phyloP scores from a whole-genome alignment of 2,797 vertebrate species.

The Echiichthys vipera region DNA sequence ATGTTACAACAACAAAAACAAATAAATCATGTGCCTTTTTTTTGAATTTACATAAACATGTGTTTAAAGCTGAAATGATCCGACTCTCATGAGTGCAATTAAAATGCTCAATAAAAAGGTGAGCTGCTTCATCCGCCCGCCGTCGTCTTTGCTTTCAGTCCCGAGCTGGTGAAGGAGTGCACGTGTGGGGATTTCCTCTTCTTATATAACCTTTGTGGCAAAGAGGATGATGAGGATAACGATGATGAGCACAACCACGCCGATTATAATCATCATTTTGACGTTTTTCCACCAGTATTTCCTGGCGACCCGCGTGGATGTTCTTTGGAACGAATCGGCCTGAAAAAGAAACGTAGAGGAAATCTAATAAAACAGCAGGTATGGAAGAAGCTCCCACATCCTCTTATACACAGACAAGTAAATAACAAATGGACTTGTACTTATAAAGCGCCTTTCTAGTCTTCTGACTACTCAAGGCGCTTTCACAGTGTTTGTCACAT shows the following conservation, averaged over 20 bases:
- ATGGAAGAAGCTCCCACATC: neutral
- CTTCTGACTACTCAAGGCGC: too few relatives aligned
- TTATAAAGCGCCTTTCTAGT: too few relatives aligned
- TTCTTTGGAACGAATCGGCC: slow-evolving; percentile 87
- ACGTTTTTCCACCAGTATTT: slow-evolving; percentile 89
- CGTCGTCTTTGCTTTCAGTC: slow-evolving; percentile 6
- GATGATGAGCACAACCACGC: slow-evolving; percentile 78
- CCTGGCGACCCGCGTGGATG: slow-evolving; percentile 80
- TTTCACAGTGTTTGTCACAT: too few relatives aligned
- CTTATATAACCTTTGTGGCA: slow-evolving; percentile 80
- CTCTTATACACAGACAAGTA: too few relatives aligned
- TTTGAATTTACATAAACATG: slow-evolving; percentile 21
- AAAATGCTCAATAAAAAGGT: neutral
- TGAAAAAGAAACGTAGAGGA: slow-evolving; percentile 62
- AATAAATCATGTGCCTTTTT: slow-evolving; percentile 1
- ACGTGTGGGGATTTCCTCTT: neutral
- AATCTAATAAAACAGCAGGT: neutral
- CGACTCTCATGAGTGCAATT: neutral
- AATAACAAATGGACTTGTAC: too few relatives aligned
- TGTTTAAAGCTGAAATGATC: slow-evolving; percentile 28
- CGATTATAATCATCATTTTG: slow-evolving; percentile 87
- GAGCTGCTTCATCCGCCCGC: neutral
- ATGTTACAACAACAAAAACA: too few relatives aligned
- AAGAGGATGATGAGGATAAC: slow-evolving; percentile 87
- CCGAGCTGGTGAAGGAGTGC: neutral